Conservation (phyloP, 2,888 invertebrate genomes). For the Drosophila mayaguana region DNA sequence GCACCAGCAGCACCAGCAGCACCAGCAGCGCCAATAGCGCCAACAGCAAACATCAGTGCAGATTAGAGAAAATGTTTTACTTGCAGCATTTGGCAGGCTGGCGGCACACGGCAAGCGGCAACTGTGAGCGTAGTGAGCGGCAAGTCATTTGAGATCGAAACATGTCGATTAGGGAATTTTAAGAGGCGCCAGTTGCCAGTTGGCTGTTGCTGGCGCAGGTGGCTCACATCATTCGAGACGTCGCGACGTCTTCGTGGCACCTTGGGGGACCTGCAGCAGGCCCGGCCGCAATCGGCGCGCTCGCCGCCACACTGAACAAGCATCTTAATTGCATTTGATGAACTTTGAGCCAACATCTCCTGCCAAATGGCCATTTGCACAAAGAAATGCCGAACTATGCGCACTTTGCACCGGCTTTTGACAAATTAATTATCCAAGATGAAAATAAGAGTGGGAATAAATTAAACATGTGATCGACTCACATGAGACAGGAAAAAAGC, state of each 20-base stretch:
- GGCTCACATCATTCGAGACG: constrained; percentile 67
- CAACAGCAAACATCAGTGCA: constrained; percentile 66
- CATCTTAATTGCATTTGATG: constrained; percentile 84
- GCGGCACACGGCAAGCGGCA: constrained; percentile 7
- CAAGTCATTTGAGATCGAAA: constrained; percentile 82
- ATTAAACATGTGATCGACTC: constrained; percentile 2
- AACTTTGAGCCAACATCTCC: constrained; percentile 80
- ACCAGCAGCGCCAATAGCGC: constrained; percentile 45
- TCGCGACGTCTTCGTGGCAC: constrained; percentile 54
- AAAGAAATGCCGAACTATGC: constrained; percentile 12
- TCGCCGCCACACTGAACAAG: constrained; percentile 68
- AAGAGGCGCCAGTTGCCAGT: constrained; percentile 79
- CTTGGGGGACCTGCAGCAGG: constrained; percentile 66
- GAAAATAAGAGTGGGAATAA: constrained; percentile 14
- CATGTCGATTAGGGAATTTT: constrained; percentile 83
- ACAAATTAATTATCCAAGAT: constrained; percentile 49
- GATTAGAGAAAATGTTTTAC: constrained; percentile 82
- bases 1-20: constrained; percentile 37
- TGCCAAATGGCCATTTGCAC: constrained; percentile 40
- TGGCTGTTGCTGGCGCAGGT: constrained; percentile 77
- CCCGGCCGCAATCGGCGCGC: background rate
- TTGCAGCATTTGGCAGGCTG: constrained; percentile 45
- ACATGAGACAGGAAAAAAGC: background rate
- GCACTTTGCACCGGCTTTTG: constrained; percentile 22
- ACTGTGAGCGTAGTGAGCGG: constrained; percentile 49